These are phyloP conservation scores for Galendromus occidentalis DNA, from an alignment of 1,140 invertebrate genomes.

Conservation along the genomic window DNA sequence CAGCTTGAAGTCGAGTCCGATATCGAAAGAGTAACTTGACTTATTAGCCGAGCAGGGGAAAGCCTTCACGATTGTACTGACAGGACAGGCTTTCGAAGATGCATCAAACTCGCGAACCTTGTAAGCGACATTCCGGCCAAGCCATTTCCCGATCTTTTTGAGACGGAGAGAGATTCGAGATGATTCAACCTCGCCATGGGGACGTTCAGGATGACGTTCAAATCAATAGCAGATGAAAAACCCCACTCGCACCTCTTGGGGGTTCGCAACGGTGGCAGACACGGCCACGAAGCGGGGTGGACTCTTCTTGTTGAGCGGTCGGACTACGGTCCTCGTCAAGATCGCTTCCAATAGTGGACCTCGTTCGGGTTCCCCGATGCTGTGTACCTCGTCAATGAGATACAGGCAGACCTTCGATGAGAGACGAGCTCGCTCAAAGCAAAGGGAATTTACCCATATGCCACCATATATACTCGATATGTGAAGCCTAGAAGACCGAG, in stretches of 20 bases:
- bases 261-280: constrained; percentile 56
- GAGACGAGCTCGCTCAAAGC: neutral
- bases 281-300: constrained; percentile 47
- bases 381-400: constrained; percentile 32
- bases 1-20: neutral
- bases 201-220: too few species aligned
- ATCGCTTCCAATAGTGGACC: constrained; percentile 58
- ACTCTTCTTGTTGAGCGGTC: constrained; percentile 12
- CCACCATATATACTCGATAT: too few species aligned
- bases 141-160: constrained; percentile 2
- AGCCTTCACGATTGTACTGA: neutral
- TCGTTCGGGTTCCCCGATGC: constrained; percentile 43
- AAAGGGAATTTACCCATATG: too few species aligned
- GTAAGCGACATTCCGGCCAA: neutral
- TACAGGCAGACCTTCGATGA: neutral
- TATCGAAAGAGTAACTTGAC: neutral
- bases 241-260: constrained; percentile 37
- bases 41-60: neutral
- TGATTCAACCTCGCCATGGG: too few species aligned
- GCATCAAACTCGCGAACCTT: neutral
- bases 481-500: too few species aligned
- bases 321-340: constrained; percentile 46
- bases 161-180: too few species aligned
- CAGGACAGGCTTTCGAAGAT: neutral
- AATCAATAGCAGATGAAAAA: too few species aligned